Percentiles rank a stretch among this genome's conserved stretches.
These are phyloP conservation scores for Vulpes vulpes DNA, from an alignment of 2,113 vertebrate genomes.

Conservation along the genomic window DNA sequence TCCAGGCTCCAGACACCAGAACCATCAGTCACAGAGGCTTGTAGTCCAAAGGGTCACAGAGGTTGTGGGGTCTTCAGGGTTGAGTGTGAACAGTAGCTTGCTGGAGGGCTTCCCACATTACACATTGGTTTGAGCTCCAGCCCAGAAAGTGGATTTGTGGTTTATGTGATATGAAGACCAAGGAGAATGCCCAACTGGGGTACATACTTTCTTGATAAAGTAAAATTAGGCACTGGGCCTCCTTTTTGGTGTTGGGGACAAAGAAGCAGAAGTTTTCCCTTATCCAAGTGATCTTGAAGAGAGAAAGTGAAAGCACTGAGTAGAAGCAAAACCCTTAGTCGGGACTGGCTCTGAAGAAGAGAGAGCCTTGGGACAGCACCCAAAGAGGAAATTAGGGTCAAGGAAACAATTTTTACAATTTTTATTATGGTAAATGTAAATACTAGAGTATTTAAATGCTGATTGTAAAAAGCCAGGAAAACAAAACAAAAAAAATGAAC, in stretches of 20 bases:
- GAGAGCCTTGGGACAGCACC: not conserved
- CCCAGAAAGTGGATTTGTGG: not conserved
- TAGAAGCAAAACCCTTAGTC: not conserved
- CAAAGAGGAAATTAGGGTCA: not conserved
- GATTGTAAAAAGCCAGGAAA: not conserved
- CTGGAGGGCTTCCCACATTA: not conserved
- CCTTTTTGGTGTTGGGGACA: too few species aligned
- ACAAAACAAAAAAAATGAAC: not conserved
- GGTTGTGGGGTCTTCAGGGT: fast-evolving
- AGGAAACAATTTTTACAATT: not conserved
- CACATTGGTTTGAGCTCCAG: not conserved
- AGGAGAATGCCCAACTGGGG: not conserved
- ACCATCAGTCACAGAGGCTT: not conserved
- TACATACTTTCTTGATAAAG: not conserved
- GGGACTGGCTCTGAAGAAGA: not conserved
- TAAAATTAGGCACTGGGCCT: not conserved
- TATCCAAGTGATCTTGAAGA: not conserved
- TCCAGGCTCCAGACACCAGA: not conserved
- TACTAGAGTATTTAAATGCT: not conserved
- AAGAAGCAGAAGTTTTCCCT: not conserved
- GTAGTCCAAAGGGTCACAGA: not conserved
- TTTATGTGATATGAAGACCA: not conserved
- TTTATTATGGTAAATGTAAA: not conserved
- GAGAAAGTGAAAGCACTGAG: fast-evolving
- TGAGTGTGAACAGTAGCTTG: not conserved